Evolutionary conservation across 1,140 invertebrate genomes (phyloP).

Genomic region (Cataglyphis hispanica): DNA sequence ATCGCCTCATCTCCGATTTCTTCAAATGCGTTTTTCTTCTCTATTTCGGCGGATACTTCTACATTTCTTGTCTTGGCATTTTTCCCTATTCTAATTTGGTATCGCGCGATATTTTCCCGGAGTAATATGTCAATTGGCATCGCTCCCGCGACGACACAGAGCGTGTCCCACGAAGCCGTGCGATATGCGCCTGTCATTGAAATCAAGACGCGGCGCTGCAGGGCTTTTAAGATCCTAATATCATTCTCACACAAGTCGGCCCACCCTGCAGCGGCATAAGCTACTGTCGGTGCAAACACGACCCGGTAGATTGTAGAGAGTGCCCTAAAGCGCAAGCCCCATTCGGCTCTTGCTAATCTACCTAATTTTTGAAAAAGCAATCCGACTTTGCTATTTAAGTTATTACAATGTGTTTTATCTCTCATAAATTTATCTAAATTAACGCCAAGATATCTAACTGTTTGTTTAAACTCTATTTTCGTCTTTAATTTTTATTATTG

Average conservation of each 20-base stretch:
- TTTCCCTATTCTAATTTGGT: background rate
- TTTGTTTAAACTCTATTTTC: background rate
- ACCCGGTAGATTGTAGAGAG: too few species aligned
- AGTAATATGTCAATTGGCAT: constrained; percentile 57
- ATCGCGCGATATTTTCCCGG: background rate
- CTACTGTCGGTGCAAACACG: too few species aligned
- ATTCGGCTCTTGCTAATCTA: background rate
- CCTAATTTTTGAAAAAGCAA: background rate
- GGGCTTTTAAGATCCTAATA: background rate
- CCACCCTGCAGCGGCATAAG: background rate
- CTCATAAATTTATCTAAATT: background rate
- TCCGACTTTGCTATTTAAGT: background rate
- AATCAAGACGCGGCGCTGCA: constrained; percentile 71
- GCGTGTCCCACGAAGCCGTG: constrained; percentile 66
- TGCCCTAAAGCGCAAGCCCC: too few species aligned
- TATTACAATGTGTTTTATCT: background rate
- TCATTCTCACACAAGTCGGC: constrained; percentile 31
- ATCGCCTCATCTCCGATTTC: too few species aligned
- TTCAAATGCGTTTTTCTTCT: too few species aligned
- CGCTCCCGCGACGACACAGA: constrained; percentile 36
- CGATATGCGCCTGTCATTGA: constrained; percentile 66
- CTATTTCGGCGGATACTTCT: too few species aligned
- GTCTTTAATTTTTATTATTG: too few species aligned
- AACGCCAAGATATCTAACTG: background rate
- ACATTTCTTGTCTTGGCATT: background rate